Evolutionary conservation across 2,888 invertebrate species (phyloP).

Genomic region (Pantelozetes paolii): DNA sequence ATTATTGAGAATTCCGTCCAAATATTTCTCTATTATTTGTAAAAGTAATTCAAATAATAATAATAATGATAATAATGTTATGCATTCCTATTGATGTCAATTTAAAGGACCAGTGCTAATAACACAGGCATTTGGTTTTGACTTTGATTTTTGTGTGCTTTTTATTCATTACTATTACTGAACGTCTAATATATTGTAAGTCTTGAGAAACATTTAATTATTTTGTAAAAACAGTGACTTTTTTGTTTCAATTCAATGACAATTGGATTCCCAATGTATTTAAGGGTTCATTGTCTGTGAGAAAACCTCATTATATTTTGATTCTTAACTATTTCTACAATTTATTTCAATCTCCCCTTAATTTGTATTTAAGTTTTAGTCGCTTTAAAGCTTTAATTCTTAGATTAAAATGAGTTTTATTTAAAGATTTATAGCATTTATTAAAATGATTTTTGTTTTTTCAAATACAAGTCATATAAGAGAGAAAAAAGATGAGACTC

Average conservation of each 20-base stretch:
- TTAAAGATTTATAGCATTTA: background rate
- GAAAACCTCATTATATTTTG: background rate
- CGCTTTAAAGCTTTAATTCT: background rate
- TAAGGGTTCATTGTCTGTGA: background rate
- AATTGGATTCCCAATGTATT: background rate
- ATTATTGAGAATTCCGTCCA: slow-evolving; percentile 22
- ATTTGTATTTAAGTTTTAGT: background rate
- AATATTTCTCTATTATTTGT: slow-evolving; percentile 26
- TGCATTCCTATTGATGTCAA: slow-evolving; percentile 31
- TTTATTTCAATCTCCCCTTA: background rate
- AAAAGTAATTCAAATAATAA: slow-evolving; percentile 22
- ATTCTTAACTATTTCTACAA: background rate
- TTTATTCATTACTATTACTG: background rate
- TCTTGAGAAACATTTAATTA: background rate
- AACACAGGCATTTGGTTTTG: background rate
- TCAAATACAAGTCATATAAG: no score
- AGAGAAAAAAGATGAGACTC: slow-evolving; percentile 32
- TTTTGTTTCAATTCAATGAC: background rate
- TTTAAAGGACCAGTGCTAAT: background rate
- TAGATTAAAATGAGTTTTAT: background rate
- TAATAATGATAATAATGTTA: slow-evolving; percentile 22
- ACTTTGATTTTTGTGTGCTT: slow-evolving; percentile 5
- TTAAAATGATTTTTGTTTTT: no score
- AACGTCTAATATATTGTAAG: no score
- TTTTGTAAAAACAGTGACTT: background rate